These are phyloP conservation scores for Schizopygopsis malacanthus DNA, from an alignment of 2,797 vertebrate genomes.

Conservation along the genomic window DNA sequence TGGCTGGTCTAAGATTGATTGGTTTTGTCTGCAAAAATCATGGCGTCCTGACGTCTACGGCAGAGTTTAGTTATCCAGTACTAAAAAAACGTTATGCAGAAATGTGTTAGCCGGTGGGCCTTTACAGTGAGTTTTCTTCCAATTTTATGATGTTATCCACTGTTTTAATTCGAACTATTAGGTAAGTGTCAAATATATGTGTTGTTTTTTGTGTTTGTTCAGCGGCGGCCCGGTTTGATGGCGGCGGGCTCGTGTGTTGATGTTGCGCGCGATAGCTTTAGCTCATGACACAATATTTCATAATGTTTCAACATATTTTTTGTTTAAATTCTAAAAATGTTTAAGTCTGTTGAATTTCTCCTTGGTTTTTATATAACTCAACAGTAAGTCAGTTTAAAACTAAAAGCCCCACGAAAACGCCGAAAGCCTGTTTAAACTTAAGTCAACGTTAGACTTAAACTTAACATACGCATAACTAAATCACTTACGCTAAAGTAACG, in stretches of 20 bases:
- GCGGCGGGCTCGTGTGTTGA: background rate
- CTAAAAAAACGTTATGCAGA: slow-evolving; percentile 74
- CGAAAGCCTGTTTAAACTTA: background rate
- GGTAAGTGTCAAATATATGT: slow-evolving; percentile 62
- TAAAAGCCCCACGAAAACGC: background rate
- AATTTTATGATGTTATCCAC: slow-evolving; percentile 54
- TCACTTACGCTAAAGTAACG: background rate
- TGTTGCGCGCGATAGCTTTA: background rate
- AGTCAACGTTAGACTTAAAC: background rate
- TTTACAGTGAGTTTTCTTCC: slow-evolving; percentile 62
- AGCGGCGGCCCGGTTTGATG: background rate
- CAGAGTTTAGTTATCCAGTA: slow-evolving; percentile 70
- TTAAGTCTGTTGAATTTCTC: background rate
- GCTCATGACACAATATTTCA: background rate
- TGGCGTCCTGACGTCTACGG: slow-evolving; percentile 71
- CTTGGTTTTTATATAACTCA: background rate
- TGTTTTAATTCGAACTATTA: slow-evolving; percentile 56
- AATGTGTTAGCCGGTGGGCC: slow-evolving; percentile 74
- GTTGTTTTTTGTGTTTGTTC: background rate
- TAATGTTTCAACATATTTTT: background rate
- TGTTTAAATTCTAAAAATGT: background rate
- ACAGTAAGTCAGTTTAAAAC: background rate
- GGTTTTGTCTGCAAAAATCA: slow-evolving; percentile 66
- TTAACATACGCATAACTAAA: background rate
- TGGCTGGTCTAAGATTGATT: slow-evolving; percentile 48